These are phyloP conservation scores for Proisotoma minuta DNA, from an alignment of 2,888 invertebrate genomes.

Conservation along the genomic window DNA sequence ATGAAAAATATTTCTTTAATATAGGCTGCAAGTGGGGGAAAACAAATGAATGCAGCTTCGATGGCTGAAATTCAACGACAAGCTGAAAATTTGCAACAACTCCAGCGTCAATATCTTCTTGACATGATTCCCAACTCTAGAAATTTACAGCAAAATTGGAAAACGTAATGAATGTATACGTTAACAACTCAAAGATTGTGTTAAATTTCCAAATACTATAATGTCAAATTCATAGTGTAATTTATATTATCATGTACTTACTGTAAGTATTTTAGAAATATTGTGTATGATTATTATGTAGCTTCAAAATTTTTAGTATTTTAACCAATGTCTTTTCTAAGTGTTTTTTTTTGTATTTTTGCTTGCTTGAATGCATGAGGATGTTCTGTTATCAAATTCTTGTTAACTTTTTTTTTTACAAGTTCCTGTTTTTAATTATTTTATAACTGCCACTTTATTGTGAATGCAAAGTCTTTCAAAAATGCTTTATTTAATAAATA, in stretches of 20 bases:
- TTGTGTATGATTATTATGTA: not conserved
- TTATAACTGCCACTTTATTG: not conserved
- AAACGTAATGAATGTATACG: slow-evolving; percentile 36
- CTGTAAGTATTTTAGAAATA: not conserved
- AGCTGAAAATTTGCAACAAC: slow-evolving; percentile 67
- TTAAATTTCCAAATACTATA: not conserved
- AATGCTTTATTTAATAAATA: too few relatives aligned
- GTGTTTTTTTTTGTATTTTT: too few relatives aligned
- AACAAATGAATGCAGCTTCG: slow-evolving; percentile 52
- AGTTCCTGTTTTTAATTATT: not conserved
- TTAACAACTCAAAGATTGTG: not conserved
- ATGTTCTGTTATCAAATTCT: not conserved
- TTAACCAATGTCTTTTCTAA: too few relatives aligned
- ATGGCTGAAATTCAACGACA: slow-evolving; percentile 74
- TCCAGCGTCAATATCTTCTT: slow-evolving; percentile 87
- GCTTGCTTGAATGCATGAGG: not conserved
- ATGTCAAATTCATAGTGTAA: not conserved
- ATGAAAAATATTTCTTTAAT: too few relatives aligned
- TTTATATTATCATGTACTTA: not conserved
- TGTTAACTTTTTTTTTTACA: not conserved
- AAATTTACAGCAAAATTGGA: slow-evolving; percentile 47
- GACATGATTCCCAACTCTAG: slow-evolving; percentile 77
- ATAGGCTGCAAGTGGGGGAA: slow-evolving; percentile 46
- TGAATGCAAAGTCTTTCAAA: not conserved
- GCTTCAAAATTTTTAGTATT: not conserved